Percentiles rank a stretch among this genome's conserved stretches.
phyloP scores from a whole-genome alignment of 2,888 invertebrate genomes.

The Choristoneura rosaceana region DNA sequence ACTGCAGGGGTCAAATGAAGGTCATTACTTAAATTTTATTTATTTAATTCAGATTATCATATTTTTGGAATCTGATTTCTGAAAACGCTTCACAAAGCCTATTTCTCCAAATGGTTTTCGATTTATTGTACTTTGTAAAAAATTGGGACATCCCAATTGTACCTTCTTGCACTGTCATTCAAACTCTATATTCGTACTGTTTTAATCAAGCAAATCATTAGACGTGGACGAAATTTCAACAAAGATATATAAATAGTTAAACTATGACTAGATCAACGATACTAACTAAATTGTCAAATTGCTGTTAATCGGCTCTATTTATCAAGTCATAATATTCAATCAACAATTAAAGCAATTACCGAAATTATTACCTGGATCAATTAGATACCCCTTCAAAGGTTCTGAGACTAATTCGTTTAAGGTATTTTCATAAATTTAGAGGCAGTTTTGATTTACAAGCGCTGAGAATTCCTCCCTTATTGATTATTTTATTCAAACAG shows the following conservation, averaged over 20 bases:
- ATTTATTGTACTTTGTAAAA: no score
- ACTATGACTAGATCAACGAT: not conserved
- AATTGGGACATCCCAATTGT: no score
- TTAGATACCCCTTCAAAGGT: conserved; percentile 4
- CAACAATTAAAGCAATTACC: conserved; percentile 9
- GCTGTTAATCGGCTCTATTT: not conserved
- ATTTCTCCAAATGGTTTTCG: no score
- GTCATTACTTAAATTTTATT: no score
- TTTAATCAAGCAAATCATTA: no score
- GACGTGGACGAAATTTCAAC: no score
- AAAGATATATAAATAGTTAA: not conserved
- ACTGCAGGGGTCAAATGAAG: no score
- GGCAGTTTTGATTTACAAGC: conserved; percentile 19
- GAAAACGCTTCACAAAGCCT: no score
- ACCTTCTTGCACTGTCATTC: no score
- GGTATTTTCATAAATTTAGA: conserved; percentile 17
- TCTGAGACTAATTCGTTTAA: not conserved
- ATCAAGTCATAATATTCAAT: not conserved
- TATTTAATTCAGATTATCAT: no score
- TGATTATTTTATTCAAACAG: conserved; percentile 34
- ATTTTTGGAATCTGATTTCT: no score
- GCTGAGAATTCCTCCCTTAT: conserved; percentile 25
- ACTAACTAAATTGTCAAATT: not conserved
- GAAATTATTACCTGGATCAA: conserved; percentile 7
- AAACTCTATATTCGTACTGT: no score